Evolutionary conservation across 2,113 vertebrate genomes (phyloP).

Genomic region (Sander lucioperca): DNA sequence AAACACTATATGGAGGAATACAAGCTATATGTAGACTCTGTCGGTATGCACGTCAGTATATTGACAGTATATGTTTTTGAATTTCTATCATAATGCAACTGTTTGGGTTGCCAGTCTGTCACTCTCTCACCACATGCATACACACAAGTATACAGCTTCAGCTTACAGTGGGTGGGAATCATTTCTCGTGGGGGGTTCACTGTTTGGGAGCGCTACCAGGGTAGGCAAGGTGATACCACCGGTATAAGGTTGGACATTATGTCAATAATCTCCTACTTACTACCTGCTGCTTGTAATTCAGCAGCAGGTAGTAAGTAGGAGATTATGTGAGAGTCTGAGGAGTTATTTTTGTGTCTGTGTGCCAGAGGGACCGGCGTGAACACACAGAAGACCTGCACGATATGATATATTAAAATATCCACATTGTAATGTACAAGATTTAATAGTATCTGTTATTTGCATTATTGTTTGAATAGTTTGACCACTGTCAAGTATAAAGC

Average conservation of each 20-base stretch:
- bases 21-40: not conserved
- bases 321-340: slow-evolving; percentile 20
- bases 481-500: not conserved
- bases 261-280: slow-evolving; percentile 56
- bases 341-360: not conserved
- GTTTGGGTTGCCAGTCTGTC: not conserved
- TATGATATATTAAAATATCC: not conserved
- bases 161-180: not conserved
- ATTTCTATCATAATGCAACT: not conserved
- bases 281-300: slow-evolving; percentile 44
- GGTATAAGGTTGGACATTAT: not conserved
- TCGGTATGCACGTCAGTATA: not conserved
- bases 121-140: not conserved
- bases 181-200: not conserved
- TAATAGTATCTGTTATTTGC: not conserved
- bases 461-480: not conserved
- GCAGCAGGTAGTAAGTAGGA: slow-evolving; percentile 50
- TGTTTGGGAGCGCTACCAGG: not conserved
- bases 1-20: not conserved
- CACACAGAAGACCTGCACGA: not conserved
- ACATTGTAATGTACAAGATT: not conserved
- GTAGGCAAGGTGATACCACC: slow-evolving; percentile 25
- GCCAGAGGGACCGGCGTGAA: not conserved
- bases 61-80: not conserved
- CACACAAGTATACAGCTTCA: not conserved